phyloP scores from a whole-genome alignment of 2,797 vertebrate species.

The Danio choprae region DNA sequence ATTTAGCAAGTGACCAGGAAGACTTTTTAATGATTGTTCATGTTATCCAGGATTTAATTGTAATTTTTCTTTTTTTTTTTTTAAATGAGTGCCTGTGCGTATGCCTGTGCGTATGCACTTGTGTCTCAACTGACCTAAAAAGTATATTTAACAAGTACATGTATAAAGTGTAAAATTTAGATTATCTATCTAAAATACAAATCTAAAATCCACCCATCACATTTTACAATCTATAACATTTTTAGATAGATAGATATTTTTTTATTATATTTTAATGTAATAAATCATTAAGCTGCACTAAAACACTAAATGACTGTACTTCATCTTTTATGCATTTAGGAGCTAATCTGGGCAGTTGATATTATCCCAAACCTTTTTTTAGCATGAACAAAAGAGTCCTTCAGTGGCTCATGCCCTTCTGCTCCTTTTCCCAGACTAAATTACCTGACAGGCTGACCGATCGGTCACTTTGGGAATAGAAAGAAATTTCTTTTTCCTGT shows the following conservation, averaged over 20 bases:
- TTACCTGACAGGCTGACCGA: slow-evolving; percentile 47
- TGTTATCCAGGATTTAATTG: too few species aligned
- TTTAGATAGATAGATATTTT: background rate
- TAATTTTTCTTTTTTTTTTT: too few species aligned
- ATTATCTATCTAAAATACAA: too few species aligned
- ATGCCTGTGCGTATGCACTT: too few species aligned
- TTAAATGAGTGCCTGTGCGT: too few species aligned
- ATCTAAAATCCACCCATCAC: too few species aligned
- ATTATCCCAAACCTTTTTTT: slow-evolving; percentile 59
- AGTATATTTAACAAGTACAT: too few species aligned
- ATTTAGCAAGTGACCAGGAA: too few species aligned
- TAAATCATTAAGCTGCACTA: background rate
- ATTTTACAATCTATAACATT: too few species aligned
- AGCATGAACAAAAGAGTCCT: slow-evolving; percentile 61
- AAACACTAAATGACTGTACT: background rate
- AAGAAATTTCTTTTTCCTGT: slow-evolving; percentile 42
- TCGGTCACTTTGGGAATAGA: slow-evolving; percentile 26
- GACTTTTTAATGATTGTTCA: too few species aligned
- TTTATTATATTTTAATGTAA: background rate
- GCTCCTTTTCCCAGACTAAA: slow-evolving; percentile 58
- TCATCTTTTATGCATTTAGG: slow-evolving; percentile 4
- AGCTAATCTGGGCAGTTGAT: slow-evolving; percentile 48
- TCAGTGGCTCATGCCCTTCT: slow-evolving; percentile 46
- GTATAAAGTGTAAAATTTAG: too few species aligned
- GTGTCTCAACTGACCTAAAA: too few species aligned